These are phyloP conservation scores for Palythoa grandiflora DNA, from an alignment of 92 coral and sea anemone species.

Conservation along the genomic window DNA sequence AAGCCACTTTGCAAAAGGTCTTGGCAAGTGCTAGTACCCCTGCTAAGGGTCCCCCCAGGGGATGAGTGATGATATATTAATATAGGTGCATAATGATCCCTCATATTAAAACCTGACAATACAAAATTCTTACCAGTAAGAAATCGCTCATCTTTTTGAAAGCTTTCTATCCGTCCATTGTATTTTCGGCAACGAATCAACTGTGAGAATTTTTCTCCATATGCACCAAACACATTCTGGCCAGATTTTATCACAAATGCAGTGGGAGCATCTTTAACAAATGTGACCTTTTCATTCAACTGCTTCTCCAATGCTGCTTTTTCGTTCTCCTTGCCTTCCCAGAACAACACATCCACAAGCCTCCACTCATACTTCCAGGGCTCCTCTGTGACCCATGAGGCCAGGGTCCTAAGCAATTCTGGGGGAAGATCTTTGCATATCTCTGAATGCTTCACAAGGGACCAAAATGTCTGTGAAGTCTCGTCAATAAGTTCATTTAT, in stretches of 20 bases:
- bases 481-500: slow-evolving; percentile 41
- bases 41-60: no score
- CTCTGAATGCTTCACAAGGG: slow-evolving; percentile 32
- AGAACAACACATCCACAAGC: slow-evolving; percentile 23
- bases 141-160: slow-evolving; percentile 21
- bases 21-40: no score
- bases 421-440: slow-evolving; percentile 44
- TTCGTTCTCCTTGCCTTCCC: slow-evolving; percentile 24
- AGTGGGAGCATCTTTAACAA: slow-evolving; percentile 25
- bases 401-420: slow-evolving; percentile 46
- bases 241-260: slow-evolving; percentile 44
- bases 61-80: no score
- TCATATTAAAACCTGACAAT: background rate
- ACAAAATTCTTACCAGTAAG: slow-evolving; percentile 27
- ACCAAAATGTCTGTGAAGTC: slow-evolving; percentile 47
- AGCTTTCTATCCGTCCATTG: slow-evolving; percentile 39
- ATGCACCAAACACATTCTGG: slow-evolving; percentile 37
- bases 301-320: background rate
- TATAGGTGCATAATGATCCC: no score
- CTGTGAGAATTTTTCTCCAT: slow-evolving; percentile 45
- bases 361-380: slow-evolving; percentile 47
- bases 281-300: slow-evolving; percentile 1
- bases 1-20: no score
- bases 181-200: slow-evolving; percentile 44
- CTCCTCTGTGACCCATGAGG: slow-evolving; percentile 39